phyloP scores from a whole-genome alignment of 2,888 invertebrate species.

The Tenthredo distinguenda region DNA sequence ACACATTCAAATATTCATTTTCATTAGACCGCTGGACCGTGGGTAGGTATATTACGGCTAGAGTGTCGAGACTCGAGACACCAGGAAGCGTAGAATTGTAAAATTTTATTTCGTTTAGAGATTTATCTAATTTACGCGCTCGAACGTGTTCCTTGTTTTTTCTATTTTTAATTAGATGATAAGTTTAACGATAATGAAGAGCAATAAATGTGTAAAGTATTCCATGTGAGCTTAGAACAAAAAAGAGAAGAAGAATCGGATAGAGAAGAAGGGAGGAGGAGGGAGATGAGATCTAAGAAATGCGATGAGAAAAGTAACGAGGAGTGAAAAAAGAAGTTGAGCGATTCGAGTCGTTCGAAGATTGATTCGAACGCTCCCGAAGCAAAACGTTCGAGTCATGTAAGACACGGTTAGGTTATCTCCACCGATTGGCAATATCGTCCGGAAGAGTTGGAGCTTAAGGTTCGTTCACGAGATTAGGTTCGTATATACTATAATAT shows the following conservation, averaged over 20 bases:
- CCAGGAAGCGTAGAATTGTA: constrained; percentile 5
- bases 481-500: constrained; percentile 14
- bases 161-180: neutral
- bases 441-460: constrained; percentile 30
- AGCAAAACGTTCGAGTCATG: constrained; percentile 46
- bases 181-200: neutral
- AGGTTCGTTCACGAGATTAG: constrained; percentile 44
- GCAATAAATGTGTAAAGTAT: constrained; percentile 1
- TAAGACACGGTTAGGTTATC: constrained; percentile 47
- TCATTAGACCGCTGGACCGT: constrained; percentile 46
- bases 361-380: constrained; percentile 38
- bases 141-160: neutral
- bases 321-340: constrained; percentile 40
- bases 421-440: constrained; percentile 47
- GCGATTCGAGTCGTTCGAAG: constrained; percentile 36
- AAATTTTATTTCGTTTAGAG: neutral
- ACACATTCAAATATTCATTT: constrained; percentile 70
- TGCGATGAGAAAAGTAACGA: constrained; percentile 23
- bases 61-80: constrained; percentile 16
- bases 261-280: neutral
- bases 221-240: neutral
- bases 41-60: neutral
- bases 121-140: constrained; percentile 4
- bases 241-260: neutral
- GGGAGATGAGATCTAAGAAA: neutral